A percentile compares a stretch with the other conserved stretches of the same genome.
Conservation (phyloP, 1,140 invertebrate genomes). For the Battus philenor region DNA sequence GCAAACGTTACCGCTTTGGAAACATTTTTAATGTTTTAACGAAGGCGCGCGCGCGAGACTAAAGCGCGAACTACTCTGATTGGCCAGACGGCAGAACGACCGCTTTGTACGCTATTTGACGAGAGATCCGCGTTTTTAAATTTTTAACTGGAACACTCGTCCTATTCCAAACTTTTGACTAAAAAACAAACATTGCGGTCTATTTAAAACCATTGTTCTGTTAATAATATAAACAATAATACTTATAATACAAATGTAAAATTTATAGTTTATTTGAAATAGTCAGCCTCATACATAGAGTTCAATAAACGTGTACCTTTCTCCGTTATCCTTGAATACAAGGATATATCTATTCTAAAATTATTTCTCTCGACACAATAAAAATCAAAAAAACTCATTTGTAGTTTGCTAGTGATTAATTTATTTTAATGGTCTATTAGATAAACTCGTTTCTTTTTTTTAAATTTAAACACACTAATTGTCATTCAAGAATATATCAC, state of each 20-base stretch:
- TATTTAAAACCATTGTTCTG: too few species aligned
- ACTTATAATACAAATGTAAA: slow-evolving; percentile 5
- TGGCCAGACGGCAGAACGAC: slow-evolving; percentile 38
- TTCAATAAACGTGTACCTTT: background rate
- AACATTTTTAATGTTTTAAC: slow-evolving; percentile 55
- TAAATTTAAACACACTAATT: background rate
- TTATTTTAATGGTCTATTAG: background rate
- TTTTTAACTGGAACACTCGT: too few species aligned
- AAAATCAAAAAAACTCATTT: background rate
- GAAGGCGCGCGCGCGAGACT: slow-evolving; percentile 51
- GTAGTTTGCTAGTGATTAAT: background rate
- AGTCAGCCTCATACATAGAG: background rate
- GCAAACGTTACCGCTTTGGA: slow-evolving; percentile 26
- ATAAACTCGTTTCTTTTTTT: background rate
- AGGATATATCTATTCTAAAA: background rate
- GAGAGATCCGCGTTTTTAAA: slow-evolving; percentile 32
- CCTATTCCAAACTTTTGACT: slow-evolving; percentile 1
- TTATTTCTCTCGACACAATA: background rate
- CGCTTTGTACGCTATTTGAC: slow-evolving; percentile 40
- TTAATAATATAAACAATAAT: background rate
- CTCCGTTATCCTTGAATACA: slow-evolving; percentile 5
- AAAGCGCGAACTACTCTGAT: slow-evolving; percentile 59
- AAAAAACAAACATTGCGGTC: background rate
- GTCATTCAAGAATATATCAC: slow-evolving; percentile 9
- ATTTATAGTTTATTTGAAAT: background rate